These are phyloP conservation scores for Pediacus dermestoides DNA, from an alignment of 2,888 invertebrate species.

Conservation along the genomic window DNA sequence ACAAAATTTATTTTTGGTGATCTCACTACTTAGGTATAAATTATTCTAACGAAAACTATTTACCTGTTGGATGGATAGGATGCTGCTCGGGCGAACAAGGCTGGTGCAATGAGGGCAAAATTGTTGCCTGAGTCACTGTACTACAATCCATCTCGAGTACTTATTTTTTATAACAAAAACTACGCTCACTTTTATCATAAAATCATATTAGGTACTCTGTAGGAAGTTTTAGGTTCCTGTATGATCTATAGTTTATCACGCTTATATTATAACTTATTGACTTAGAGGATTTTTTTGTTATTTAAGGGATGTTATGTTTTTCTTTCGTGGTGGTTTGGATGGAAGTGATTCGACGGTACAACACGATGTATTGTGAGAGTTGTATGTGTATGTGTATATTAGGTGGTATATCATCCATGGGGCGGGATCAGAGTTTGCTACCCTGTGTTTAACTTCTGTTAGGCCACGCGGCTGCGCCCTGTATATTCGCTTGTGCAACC, in stretches of 20 bases:
- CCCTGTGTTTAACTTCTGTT: constrained; percentile 52
- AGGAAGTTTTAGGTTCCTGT: no score
- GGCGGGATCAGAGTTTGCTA: constrained; percentile 50
- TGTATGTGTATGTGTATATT: constrained; percentile 20
- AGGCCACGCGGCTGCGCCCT: constrained; percentile 42
- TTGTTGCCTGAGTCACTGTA: constrained; percentile 32
- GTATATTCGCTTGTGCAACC: constrained; percentile 26
- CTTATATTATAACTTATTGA: no score
- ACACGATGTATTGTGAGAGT: constrained; percentile 17
- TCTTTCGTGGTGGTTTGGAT: background rate
- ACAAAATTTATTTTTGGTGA: no score
- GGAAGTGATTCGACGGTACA: constrained; percentile 34
- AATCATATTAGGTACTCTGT: no score
- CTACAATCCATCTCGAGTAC: constrained; percentile 38
- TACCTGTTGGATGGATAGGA: constrained; percentile 38
- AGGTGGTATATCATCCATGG: constrained; percentile 40
- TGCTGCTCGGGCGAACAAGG: constrained; percentile 41
- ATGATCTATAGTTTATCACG: no score
- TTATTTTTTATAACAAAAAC: constrained; percentile 1
- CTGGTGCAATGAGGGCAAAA: constrained; percentile 40
- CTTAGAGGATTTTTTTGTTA: background rate
- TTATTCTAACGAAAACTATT: no score
- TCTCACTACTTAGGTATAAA: no score
- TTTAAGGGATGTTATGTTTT: background rate
- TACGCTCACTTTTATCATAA: background rate